phyloP scores from a whole-genome alignment of 2,797 vertebrate genomes.

The Characodon lateralis region DNA sequence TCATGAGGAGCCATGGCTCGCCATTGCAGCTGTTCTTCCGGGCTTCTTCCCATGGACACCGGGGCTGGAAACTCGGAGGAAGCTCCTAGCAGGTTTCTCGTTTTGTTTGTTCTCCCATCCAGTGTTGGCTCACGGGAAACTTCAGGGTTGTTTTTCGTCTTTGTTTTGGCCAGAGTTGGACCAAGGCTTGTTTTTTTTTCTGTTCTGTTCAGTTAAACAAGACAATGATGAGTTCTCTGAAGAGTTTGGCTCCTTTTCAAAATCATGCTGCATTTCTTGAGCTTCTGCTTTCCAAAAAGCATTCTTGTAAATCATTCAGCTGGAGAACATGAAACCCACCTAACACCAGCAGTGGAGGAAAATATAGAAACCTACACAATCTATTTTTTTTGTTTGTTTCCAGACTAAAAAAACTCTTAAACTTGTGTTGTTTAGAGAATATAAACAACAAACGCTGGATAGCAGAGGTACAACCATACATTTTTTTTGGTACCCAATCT shows the following conservation, averaged over 20 bases:
- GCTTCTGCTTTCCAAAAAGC: background rate
- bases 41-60: conserved; percentile 94
- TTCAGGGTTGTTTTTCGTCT: conserved; percentile 27
- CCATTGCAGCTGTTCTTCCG: conserved; percentile 88
- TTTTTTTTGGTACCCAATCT: background rate
- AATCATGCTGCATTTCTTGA: background rate
- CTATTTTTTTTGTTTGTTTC: background rate
- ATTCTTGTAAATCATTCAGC: background rate
- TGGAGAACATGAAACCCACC: background rate
- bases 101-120: conserved; percentile 10
- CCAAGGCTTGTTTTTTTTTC: conserved; percentile 6
- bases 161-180: conserved; percentile 24
- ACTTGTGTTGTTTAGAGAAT: background rate
- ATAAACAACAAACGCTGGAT: background rate
- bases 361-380: background rate
- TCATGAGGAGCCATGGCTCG: conserved; percentile 89
- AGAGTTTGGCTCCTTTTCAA: background rate
- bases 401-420: background rate
- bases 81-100: conserved; percentile 66
- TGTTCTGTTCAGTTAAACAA: conserved; percentile 16
- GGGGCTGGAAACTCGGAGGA: conserved; percentile 67
- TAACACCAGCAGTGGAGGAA: background rate
- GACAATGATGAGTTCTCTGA: conserved; percentile 1
- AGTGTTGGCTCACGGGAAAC: conserved; percentile 50
- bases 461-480: background rate